Percentiles rank a stretch among this genome's conserved stretches.
phyloP scores from a whole-genome alignment of 2,888 invertebrate species.

The Melipona beecheii region DNA sequence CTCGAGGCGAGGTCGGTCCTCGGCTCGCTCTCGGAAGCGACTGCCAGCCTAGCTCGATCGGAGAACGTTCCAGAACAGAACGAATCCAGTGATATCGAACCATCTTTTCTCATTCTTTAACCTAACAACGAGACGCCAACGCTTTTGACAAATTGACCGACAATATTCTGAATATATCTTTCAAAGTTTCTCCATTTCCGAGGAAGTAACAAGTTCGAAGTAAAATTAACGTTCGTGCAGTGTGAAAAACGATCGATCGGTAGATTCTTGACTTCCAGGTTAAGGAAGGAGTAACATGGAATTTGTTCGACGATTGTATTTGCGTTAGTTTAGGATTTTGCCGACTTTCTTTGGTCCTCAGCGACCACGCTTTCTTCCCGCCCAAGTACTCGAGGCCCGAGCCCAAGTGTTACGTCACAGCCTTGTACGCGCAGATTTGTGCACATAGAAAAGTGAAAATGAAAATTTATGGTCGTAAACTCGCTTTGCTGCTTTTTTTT shows the following conservation, averaged over 20 bases:
- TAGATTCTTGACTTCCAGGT: too few species aligned
- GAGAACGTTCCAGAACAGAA: conserved; percentile 54
- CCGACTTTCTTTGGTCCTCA: conserved; percentile 50
- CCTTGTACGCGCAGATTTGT: conserved; percentile 48
- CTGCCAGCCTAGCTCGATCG: conserved; percentile 49
- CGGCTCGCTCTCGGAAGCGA: conserved; percentile 53
- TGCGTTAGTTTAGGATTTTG: conserved; percentile 43
- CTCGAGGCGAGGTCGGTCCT: conserved; percentile 59
- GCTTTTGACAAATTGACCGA: too few species aligned
- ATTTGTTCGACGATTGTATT: conserved; percentile 19
- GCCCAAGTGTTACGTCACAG: conserved; percentile 55
- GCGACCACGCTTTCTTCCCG: conserved; percentile 51
- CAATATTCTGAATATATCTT: too few species aligned
- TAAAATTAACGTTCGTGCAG: too few species aligned
- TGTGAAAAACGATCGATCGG: too few species aligned
- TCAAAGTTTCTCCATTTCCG: too few species aligned
- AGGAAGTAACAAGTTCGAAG: too few species aligned
- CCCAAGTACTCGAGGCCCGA: conserved; percentile 42
- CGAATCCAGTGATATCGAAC: conserved; percentile 1
- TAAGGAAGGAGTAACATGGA: background rate
- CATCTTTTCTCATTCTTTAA: background rate
- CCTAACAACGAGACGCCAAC: too few species aligned
- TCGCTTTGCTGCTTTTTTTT: background rate
- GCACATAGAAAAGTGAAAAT: conserved; percentile 61
- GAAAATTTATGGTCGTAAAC: conserved; percentile 53